Percentiles rank a stretch among this genome's conserved stretches.
These are phyloP conservation scores for Ciconia boyciana DNA, from an alignment of 2,113 vertebrate species.

Conservation along the genomic window DNA sequence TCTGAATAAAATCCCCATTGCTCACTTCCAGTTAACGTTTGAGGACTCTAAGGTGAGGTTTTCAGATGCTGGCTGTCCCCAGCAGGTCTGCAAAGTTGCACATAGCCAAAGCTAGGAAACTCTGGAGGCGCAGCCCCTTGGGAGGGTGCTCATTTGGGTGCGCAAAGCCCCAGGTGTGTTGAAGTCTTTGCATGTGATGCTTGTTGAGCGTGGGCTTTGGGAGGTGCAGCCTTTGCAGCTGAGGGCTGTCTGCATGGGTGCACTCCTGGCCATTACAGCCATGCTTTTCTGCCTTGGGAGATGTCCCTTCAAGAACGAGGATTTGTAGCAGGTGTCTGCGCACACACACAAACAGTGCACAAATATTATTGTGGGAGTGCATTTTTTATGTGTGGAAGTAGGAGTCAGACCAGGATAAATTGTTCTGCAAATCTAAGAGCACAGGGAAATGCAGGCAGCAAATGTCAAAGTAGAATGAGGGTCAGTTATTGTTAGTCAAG, in stretches of 20 bases:
- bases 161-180: fast-evolving
- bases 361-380: background rate
- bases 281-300: background rate
- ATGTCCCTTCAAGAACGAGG: background rate
- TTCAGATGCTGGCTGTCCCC: background rate
- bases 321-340: background rate
- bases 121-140: background rate
- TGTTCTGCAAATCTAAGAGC: background rate
- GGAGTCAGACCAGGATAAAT: background rate
- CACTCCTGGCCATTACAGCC: background rate
- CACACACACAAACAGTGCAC: no score
- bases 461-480: background rate
- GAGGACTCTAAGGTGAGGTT: background rate
- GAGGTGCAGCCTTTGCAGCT: background rate
- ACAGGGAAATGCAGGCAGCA: background rate
- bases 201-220: background rate
- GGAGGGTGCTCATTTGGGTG: fast-evolving
- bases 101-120: background rate
- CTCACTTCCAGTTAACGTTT: background rate
- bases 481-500: background rate
- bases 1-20: background rate
- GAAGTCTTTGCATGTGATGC: background rate
- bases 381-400: background rate
- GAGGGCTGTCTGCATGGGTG: background rate
- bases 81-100: background rate